A percentile compares a stretch with the other conserved stretches of the same genome.
These are phyloP conservation scores for Epinotia ramella DNA, from an alignment of 2,888 invertebrate genomes.

Conservation along the genomic window DNA sequence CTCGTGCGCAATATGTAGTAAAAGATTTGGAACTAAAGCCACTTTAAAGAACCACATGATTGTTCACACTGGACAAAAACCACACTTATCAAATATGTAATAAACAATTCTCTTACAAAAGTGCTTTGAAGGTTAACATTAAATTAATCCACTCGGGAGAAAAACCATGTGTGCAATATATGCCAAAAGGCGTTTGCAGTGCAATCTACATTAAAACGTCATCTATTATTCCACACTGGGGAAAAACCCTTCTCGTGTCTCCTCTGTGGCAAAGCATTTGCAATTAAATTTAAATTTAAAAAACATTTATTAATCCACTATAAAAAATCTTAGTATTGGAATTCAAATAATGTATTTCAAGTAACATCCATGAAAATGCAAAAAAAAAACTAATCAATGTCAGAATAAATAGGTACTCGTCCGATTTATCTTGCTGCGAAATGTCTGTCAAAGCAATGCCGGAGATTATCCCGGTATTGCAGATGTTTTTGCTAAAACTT, in stretches of 20 bases:
- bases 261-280: conserved; percentile 17
- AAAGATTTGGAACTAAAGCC: background rate
- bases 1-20: background rate
- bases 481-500: too few relatives aligned
- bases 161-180: conserved; percentile 11
- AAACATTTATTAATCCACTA: too few relatives aligned
- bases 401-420: too few relatives aligned
- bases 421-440: too few relatives aligned
- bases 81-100: conserved; percentile 12
- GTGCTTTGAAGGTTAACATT: conserved; percentile 8
- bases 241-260: conserved; percentile 17
- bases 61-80: conserved; percentile 16
- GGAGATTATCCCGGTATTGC: too few relatives aligned
- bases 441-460: too few relatives aligned
- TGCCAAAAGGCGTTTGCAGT: conserved; percentile 12
- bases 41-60: background rate
- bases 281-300: too few relatives aligned
- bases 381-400: too few relatives aligned
- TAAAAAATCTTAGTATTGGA: too few relatives aligned
- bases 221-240: conserved; percentile 17
- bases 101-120: conserved; percentile 15
- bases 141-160: conserved; percentile 8
- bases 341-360: too few relatives aligned
- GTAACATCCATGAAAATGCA: too few relatives aligned
- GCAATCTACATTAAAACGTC: background rate